Percentiles rank a stretch among this genome's conserved stretches.
Conservation (phyloP, 1,140 invertebrate species). For the Saccostrea glomerata region DNA sequence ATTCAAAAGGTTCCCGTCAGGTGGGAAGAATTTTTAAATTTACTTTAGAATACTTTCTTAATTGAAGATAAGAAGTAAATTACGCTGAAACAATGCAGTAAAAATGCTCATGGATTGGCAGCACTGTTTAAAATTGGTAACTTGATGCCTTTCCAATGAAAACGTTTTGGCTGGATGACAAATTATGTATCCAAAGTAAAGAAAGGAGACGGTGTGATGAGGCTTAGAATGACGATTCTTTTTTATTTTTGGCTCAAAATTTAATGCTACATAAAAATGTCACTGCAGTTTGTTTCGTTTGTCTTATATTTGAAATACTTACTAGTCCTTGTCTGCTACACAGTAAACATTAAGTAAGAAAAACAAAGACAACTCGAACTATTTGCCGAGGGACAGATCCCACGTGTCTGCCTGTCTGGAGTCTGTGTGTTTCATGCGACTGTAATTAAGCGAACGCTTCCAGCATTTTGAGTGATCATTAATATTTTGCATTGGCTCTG, state of each 20-base stretch:
- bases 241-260: background rate
- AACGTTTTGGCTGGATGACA: background rate
- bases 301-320: too few relatives aligned
- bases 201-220: background rate
- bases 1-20: background rate
- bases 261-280: background rate
- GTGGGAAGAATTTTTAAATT: conserved; percentile 13
- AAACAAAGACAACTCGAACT: too few relatives aligned
- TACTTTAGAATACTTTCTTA: conserved; percentile 18
- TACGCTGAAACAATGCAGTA: background rate
- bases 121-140: conserved; percentile 11
- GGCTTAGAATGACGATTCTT: background rate
- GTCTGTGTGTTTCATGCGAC: background rate
- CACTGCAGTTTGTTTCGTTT: background rate
- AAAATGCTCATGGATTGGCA: background rate
- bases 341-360: background rate
- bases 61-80: conserved; percentile 34
- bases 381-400: background rate
- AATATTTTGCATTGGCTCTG: background rate
- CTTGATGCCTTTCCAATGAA: background rate
- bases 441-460: background rate
- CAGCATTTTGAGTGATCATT: background rate
- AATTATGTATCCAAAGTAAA: background rate
- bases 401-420: background rate
- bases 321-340: background rate